phyloP scores from a whole-genome alignment of 2,113 vertebrate genomes.

The Cebus imitator region DNA sequence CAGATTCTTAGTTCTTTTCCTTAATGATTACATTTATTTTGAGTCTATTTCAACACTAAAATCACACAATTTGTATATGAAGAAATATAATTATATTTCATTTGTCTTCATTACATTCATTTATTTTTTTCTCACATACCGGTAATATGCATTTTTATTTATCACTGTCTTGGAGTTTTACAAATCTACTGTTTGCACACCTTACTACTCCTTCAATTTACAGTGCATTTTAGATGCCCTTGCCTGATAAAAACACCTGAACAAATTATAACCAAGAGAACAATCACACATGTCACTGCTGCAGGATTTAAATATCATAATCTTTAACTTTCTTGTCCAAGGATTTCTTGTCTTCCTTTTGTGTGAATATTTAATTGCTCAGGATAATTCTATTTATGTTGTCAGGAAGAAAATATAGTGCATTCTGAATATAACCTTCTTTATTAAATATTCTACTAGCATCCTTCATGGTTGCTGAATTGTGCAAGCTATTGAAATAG shows the following conservation, averaged over 20 bases:
- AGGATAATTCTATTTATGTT: not conserved
- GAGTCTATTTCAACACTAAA: not conserved
- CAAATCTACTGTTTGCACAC: not conserved
- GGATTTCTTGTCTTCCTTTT: not conserved
- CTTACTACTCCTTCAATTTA: not conserved
- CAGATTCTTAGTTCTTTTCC: not conserved
- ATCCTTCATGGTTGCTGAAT: conserved; percentile 23
- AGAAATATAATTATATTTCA: not conserved
- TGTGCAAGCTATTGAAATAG: conserved; percentile 31
- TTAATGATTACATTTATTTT: conserved; percentile 18
- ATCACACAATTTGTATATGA: not conserved
- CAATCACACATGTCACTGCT: not conserved
- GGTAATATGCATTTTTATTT: not conserved
- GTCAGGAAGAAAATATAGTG: not conserved
- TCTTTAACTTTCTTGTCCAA: conserved; percentile 34
- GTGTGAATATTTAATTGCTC: conserved; percentile 45
- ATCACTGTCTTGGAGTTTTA: not conserved
- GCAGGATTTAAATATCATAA: not conserved
- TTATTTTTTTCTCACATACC: not conserved
- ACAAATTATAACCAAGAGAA: not conserved
- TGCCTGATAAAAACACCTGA: not conserved
- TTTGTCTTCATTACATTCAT: not conserved
- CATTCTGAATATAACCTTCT: conserved; percentile 20
- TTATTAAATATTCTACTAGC: conserved; percentile 46
- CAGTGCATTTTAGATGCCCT: not conserved